Percentiles rank a stretch among this genome's conserved stretches.
Conservation (phyloP, 2,888 invertebrate species). For the Cryptocephalus moraei region DNA sequence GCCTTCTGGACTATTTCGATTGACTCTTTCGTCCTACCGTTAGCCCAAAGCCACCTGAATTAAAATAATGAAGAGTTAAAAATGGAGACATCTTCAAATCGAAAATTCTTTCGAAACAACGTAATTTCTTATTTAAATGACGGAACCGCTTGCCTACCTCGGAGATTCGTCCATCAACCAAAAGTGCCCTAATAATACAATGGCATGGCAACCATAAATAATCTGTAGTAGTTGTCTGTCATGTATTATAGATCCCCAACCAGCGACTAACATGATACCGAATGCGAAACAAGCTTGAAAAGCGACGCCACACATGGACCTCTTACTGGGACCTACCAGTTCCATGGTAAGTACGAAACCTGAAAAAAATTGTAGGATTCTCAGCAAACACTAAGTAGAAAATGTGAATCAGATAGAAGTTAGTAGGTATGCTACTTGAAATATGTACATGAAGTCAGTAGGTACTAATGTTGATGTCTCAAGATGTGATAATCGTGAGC, state of each 20-base stretch:
- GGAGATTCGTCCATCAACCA: slow-evolving; percentile 87
- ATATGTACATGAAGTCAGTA: no score
- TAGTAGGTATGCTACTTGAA: no score
- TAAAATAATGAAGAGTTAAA: neutral
- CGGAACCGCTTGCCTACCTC: slow-evolving; percentile 2
- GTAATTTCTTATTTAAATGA: no score
- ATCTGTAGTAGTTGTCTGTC: slow-evolving; percentile 66
- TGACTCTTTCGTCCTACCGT: slow-evolving; percentile 63
- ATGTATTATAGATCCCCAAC: slow-evolving; percentile 69
- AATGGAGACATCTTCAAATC: neutral
- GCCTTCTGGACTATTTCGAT: slow-evolving; percentile 65
- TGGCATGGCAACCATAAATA: slow-evolving; percentile 65
- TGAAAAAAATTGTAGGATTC: neutral
- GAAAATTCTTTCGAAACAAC: no score
- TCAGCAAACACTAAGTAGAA: no score
- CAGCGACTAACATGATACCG: slow-evolving; percentile 74
- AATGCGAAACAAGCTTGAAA: slow-evolving; percentile 70
- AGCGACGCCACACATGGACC: slow-evolving; percentile 70
- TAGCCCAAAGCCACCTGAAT: slow-evolving; percentile 72
- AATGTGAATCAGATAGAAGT: no score
- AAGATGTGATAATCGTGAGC: no score
- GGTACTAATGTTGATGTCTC: no score
- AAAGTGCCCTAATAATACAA: slow-evolving; percentile 66
- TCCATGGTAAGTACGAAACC: slow-evolving; percentile 69
- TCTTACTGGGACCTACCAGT: slow-evolving; percentile 66